Evolutionary conservation across 2,797 vertebrate genomes (phyloP), one percentile per base, ranked within the genome.

Genomic region (Rhodeus uyekii): DNA sequence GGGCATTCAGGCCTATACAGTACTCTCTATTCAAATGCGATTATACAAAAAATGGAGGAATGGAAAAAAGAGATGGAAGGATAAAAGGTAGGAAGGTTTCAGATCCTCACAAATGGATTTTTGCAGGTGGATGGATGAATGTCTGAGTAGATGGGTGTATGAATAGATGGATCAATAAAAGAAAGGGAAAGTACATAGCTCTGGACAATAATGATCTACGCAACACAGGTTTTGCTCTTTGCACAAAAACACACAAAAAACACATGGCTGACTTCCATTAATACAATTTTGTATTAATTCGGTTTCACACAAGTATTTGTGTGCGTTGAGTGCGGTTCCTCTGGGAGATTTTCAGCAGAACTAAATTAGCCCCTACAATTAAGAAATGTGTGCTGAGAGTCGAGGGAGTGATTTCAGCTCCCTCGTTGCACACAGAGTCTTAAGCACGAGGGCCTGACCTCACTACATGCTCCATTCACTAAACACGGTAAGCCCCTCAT

Each of bases 401-500:
- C 65, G 16, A 34, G 67, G 64, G 67, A 83, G 53, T 71, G 63
- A 76, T 63, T 77, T 55, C 7, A 80, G 78, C 39, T 72, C 77
- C 22, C 72, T 64, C 24, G 76, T 50, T 69, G 39, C 80, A 72
- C 80, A 76, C 39, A 46, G 74, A 63, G 16, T 44, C 36, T 53
- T 83, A 42, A 64, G 63, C 32, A 65, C 19, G 63, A 69, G 61
- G 60, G 39, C 50, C 19, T 83, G 65, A 81, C 81, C 68, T 10
- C n/a, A 67, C 46, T 76, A 68, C 78, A 81, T 46, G 50, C 38
- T 72, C 22, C 78, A 81, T 76, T 83, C 65, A 74, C 34, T 44
- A 48, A 85, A 83, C 71, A 82, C 44, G 44, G 48, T 69, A 75
- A 60, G 63, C 60, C 80, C 38, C 72, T 84, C 82, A 88, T 82